A percentile compares a stretch with the other conserved stretches of the same genome.
Evolutionary conservation across 2,113 vertebrate genomes (phyloP).

Genomic region (Austrofundulus limnaeus): DNA sequence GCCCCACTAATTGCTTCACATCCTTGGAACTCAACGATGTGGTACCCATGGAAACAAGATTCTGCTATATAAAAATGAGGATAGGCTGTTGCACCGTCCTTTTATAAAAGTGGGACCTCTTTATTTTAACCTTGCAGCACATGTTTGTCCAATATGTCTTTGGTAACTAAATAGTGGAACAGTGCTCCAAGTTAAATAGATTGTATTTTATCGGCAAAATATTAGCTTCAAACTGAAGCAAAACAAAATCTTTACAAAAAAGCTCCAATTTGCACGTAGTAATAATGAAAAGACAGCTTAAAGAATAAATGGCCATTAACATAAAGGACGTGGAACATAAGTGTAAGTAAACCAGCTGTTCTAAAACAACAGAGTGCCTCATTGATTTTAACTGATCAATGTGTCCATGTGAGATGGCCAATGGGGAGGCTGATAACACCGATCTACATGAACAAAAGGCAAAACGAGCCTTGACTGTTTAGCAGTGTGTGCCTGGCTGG

Average conservation of each 20-base stretch:
- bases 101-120: slow-evolving; percentile 49
- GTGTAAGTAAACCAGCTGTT: slow-evolving; percentile 41
- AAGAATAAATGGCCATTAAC: not conserved
- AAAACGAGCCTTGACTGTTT: slow-evolving; percentile 20
- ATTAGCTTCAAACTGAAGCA: no score
- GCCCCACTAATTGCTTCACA: slow-evolving; percentile 74
- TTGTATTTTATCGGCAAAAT: not conserved
- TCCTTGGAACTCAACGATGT: slow-evolving; percentile 65
- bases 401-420: slow-evolving; percentile 41
- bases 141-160: slow-evolving; percentile 20
- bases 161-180: not conserved
- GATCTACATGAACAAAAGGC: slow-evolving; percentile 46
- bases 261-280: no score
- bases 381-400: slow-evolving; percentile 66
- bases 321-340: slow-evolving; percentile 19
- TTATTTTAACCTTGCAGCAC: slow-evolving; percentile 23
- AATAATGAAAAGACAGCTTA: slow-evolving; percentile 10
- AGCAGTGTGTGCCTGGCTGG: slow-evolving; percentile 3
- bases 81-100: slow-evolving; percentile 52
- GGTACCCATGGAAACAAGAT: slow-evolving; percentile 79
- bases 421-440: slow-evolving; percentile 39
- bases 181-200: not conserved
- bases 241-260: no score
- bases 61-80: slow-evolving; percentile 58
- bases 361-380: slow-evolving; percentile 58